Percentiles rank a stretch among this genome's conserved stretches.
Conservation (phyloP, 2,113 vertebrate genomes). For the Nyctibius bracteatus region DNA sequence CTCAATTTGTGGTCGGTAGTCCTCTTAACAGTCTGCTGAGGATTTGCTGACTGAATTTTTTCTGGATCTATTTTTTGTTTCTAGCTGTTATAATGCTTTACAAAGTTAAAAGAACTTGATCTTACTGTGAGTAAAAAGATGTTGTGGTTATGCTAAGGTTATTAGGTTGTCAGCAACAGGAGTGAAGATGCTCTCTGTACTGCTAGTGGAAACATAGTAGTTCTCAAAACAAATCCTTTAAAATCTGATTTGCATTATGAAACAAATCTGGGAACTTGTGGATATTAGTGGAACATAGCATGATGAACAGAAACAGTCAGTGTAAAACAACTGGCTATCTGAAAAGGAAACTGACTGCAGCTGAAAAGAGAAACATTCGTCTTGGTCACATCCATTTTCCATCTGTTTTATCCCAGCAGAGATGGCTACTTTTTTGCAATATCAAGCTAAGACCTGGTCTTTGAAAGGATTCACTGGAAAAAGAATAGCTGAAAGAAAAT, state of each 20-base stretch:
- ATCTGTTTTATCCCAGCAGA: slow-evolving; percentile 1
- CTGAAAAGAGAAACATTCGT: not conserved
- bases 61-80: not conserved
- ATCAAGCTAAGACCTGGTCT: not conserved
- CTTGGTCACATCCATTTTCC: not conserved
- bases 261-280: not conserved
- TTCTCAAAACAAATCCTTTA: not conserved
- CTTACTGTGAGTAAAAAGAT: not conserved
- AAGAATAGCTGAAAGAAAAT: not conserved
- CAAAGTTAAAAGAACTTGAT: not conserved
- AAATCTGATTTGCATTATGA: not conserved
- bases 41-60: not conserved
- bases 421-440: not conserved
- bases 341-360: not conserved
- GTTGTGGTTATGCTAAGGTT: not conserved
- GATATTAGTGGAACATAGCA: not conserved
- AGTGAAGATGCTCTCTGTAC: not conserved
- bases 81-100: not conserved
- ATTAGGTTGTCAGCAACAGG: not conserved
- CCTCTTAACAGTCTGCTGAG: not conserved
- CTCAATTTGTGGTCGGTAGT: not conserved
- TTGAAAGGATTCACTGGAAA: not conserved
- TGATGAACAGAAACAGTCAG: not conserved
- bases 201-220: not conserved
- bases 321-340: not conserved